phyloP scores from a whole-genome alignment of 2,888 invertebrate species.

The Orthosia cruda region DNA sequence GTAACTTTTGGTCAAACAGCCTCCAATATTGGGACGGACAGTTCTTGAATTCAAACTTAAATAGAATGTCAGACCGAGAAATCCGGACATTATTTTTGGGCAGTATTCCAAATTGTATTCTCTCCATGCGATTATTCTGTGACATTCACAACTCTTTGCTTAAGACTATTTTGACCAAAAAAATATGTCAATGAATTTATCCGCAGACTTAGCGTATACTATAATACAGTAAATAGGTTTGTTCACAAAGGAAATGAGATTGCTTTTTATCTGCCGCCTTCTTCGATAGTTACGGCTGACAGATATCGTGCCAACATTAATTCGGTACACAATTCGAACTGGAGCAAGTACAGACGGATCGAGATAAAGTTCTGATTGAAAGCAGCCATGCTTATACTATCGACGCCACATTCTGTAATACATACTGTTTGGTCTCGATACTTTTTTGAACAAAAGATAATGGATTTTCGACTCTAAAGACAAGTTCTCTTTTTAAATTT shows the following conservation, averaged over 20 bases:
- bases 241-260: slow-evolving; percentile 25
- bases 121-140: background rate
- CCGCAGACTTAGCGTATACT: background rate
- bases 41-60: background rate
- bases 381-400: slow-evolving; percentile 14
- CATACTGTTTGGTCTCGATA: slow-evolving; percentile 7
- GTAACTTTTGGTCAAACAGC: background rate
- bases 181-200: background rate
- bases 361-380: slow-evolving; percentile 43
- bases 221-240: background rate
- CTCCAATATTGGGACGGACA: background rate
- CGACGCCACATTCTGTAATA: background rate
- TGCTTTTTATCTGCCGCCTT: slow-evolving; percentile 19
- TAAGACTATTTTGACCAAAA: background rate
- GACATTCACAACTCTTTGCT: background rate
- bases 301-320: slow-evolving; percentile 34
- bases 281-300: slow-evolving; percentile 18
- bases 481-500: slow-evolving; percentile 7
- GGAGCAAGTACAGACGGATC: slow-evolving; percentile 22
- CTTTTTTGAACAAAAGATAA: slow-evolving; percentile 7
- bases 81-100: background rate
- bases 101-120: slow-evolving; percentile 1
- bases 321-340: slow-evolving; percentile 23
- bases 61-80: background rate
- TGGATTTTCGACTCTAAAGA: background rate